A percentile compares a stretch with the other conserved stretches of the same genome.
phyloP scores from a whole-genome alignment of 2,888 invertebrate genomes.

The Ephialtes manifestator region DNA sequence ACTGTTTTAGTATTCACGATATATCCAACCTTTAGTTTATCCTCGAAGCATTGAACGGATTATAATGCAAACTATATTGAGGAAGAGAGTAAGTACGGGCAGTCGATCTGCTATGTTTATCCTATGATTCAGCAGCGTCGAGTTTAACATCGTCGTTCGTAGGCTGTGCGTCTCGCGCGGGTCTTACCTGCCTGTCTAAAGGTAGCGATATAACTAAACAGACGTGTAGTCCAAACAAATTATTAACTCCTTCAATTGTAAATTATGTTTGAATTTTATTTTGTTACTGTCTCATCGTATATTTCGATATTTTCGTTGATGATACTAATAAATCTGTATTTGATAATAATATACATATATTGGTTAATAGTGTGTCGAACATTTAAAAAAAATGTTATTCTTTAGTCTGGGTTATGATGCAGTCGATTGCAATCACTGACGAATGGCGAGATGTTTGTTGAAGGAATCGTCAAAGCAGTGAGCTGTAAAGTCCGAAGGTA shows the following conservation, averaged over 20 bases:
- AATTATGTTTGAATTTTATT: background rate
- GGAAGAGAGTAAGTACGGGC: constrained; percentile 66
- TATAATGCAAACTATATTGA: constrained; percentile 32
- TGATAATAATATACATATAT: no score
- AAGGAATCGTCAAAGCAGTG: background rate
- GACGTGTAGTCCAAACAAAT: constrained; percentile 28
- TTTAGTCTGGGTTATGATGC: background rate
- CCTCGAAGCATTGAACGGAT: constrained; percentile 26
- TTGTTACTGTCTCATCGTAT: background rate
- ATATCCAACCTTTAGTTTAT: background rate
- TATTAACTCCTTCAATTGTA: background rate
- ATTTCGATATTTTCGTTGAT: background rate
- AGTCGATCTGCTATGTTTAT: constrained; percentile 72
- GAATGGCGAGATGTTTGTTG: background rate
- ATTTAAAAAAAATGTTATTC: no score
- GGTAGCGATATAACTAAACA: constrained; percentile 33
- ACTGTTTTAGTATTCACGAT: background rate
- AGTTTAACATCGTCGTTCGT: constrained; percentile 62
- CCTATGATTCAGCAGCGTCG: constrained; percentile 74
- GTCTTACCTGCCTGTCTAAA: background rate
- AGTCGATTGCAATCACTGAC: background rate
- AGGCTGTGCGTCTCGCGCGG: constrained; percentile 59
- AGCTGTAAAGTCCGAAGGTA: background rate
- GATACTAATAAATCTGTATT: no score
- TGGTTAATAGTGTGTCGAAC: no score